A percentile compares a stretch with the other conserved stretches of the same genome.
These are phyloP conservation scores for Sarcoramphus papa DNA, from an alignment of 2,797 vertebrate species.

Conservation along the genomic window DNA sequence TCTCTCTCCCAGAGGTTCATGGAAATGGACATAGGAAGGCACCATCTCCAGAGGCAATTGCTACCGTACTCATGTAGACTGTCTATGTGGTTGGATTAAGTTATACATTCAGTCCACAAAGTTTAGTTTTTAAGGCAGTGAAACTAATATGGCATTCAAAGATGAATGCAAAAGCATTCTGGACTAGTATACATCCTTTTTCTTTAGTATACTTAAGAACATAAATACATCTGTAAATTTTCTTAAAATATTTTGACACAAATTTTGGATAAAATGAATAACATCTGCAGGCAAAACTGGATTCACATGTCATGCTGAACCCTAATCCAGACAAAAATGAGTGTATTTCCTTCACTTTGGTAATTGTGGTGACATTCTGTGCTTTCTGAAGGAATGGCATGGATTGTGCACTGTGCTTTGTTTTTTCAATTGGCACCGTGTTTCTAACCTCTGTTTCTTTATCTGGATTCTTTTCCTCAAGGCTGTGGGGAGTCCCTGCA, in stretches of 20 bases:
- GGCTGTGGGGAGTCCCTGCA: not conserved
- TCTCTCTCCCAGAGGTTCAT: not conserved
- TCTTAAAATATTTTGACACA: not conserved
- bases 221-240: not conserved
- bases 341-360: not conserved
- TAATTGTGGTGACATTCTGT: not conserved
- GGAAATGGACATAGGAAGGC: not conserved
- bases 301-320: not conserved
- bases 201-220: not conserved
- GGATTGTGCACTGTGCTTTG: not conserved
- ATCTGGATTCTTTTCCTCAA: not conserved
- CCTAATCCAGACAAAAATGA: not conserved
- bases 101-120: not conserved
- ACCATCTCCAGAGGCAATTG: not conserved
- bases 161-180: not conserved
- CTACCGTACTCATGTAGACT: fast-evolving
- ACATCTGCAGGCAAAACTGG: not conserved
- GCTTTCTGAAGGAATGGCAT: not conserved
- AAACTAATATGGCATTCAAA: not conserved
- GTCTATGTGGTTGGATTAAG: fast-evolving
- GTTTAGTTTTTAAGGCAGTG: not conserved
- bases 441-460: not conserved
- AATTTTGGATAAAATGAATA: not conserved
- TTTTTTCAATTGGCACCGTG: fast-evolving
- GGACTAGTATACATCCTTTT: not conserved